These are phyloP conservation scores for Mnemiopsis leidyi DNA, from an alignment of 37 sponge, comb jelly and placozoan genomes.

Conservation along the genomic window DNA sequence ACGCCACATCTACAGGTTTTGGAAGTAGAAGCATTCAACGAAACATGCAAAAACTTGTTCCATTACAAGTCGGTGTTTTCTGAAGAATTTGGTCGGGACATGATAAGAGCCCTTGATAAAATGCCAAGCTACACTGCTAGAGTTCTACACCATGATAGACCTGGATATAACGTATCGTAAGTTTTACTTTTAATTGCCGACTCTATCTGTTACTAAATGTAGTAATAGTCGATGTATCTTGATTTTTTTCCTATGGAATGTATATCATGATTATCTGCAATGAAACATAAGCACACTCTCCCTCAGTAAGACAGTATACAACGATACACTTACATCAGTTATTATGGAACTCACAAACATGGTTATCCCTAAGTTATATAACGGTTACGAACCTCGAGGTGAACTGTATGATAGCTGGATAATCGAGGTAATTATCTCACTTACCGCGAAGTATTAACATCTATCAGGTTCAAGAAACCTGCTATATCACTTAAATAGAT, in stretches of 20 bases:
- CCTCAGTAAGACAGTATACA: constrained; percentile 28
- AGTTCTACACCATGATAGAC: neutral
- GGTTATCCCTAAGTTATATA: neutral
- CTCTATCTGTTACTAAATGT: neutral
- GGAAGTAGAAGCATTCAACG: neutral
- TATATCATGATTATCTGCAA: no score
- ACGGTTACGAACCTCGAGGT: neutral
- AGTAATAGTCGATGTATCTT: neutral
- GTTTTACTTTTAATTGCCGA: neutral
- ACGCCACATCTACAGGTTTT: neutral
- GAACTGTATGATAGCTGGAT: constrained; percentile 17
- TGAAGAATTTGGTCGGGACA: neutral
- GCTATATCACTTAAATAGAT: no score
- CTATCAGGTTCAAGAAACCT: no score
- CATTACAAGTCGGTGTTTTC: neutral
- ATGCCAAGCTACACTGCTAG: neutral
- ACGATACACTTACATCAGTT: neutral
- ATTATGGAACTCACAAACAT: neutral
- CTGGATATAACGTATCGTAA: neutral
- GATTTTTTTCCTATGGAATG: no score
- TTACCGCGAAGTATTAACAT: no score
- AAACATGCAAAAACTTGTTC: constrained; percentile 6
- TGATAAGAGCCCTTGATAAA: neutral
- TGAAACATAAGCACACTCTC: no score
- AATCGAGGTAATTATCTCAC: neutral